These are phyloP conservation scores for Alfaro cultratus DNA, from an alignment of 2,797 vertebrate species.

Conservation along the genomic window DNA sequence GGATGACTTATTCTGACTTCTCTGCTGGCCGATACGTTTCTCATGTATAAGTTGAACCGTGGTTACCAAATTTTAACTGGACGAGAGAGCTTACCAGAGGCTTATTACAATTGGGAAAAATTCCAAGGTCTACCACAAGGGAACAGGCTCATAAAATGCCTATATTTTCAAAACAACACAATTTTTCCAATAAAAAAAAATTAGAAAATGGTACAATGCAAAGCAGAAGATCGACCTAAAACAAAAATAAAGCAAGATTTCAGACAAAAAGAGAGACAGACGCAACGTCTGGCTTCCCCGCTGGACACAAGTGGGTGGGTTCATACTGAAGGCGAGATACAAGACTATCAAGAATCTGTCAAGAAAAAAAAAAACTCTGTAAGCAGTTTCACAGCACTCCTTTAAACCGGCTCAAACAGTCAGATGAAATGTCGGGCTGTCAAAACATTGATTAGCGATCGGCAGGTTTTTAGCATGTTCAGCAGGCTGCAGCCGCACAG, in stretches of 20 bases:
- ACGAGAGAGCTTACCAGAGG: conserved; percentile 43
- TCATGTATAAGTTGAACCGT: conserved; percentile 38
- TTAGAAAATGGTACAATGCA: conserved; percentile 56
- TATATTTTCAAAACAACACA: conserved; percentile 45
- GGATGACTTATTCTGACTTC: conserved; percentile 39
- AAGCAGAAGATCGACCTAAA: conserved; percentile 57
- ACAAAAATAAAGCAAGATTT: conserved; percentile 56
- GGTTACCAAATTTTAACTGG: conserved; percentile 45
- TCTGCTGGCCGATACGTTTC: conserved; percentile 37
- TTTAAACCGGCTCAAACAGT: conserved; percentile 62
- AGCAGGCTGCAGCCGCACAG: conserved; percentile 59
- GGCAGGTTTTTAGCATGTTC: conserved; percentile 64
- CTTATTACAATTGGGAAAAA: conserved; percentile 58
- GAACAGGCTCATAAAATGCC: conserved; percentile 41
- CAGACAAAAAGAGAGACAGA: conserved; percentile 51
- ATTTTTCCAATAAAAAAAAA: conserved; percentile 61
- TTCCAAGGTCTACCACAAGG: conserved; percentile 57
- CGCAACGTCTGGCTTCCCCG: conserved; percentile 71
- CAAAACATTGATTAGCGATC: conserved; percentile 81
- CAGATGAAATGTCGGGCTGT: conserved; percentile 79
- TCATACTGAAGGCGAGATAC: conserved; percentile 68
- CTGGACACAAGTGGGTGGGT: conserved; percentile 71
- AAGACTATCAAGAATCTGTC: conserved; percentile 69
- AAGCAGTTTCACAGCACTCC: conserved; percentile 63
- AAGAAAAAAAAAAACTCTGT: conserved; percentile 41